phyloP scores from a whole-genome alignment of 2,113 vertebrate species.

The Leucosticte australis region DNA sequence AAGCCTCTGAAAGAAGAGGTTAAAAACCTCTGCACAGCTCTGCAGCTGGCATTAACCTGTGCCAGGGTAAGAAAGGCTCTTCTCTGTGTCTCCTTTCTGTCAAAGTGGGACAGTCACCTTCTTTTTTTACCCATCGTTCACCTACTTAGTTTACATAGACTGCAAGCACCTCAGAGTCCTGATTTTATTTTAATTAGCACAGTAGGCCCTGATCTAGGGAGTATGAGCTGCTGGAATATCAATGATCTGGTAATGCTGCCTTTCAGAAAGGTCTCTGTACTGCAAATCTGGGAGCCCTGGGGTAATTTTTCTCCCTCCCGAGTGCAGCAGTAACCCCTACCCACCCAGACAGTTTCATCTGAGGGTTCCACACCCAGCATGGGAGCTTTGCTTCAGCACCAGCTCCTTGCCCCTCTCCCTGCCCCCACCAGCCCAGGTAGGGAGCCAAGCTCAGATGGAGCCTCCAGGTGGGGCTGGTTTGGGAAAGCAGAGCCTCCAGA shows the following conservation, averaged over 20 bases:
- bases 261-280: not conserved
- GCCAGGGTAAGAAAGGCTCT: not conserved
- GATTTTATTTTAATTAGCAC: not conserved
- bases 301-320: not conserved
- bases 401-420: not conserved
- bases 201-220: not conserved
- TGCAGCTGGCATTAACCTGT: not conserved
- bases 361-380: rapidly evolving
- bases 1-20: not conserved
- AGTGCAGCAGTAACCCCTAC: not conserved
- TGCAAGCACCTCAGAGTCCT: not conserved
- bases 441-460: not conserved
- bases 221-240: not conserved
- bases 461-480: not conserved
- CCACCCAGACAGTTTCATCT: not conserved
- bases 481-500: not conserved
- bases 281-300: not conserved
- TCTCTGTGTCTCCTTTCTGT: not conserved
- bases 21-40: not conserved
- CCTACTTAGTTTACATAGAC: not conserved
- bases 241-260: not conserved
- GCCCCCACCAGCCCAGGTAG: not conserved
- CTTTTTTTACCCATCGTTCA: not conserved
- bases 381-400: not conserved
- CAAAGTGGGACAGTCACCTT: not conserved